A percentile compares a stretch with the other conserved stretches of the same genome.
These are phyloP conservation scores for Ictidomys tridecemlineatus DNA, from an alignment of 2,113 vertebrate genomes.

Conservation along the genomic window DNA sequence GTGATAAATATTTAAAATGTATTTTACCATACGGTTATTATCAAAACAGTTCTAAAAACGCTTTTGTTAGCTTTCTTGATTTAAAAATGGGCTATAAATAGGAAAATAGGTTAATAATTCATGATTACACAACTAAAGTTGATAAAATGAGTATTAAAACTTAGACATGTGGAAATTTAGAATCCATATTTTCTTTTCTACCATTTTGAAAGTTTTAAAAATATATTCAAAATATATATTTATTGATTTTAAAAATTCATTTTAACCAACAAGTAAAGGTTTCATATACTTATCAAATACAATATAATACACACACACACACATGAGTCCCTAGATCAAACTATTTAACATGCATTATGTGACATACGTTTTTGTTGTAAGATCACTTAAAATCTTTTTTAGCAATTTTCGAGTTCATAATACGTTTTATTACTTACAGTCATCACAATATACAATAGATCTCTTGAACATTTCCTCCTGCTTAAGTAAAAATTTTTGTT, in stretches of 20 bases:
- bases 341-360: neutral
- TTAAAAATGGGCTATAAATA: neutral
- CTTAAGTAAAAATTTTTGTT: neutral
- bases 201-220: neutral
- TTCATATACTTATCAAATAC: neutral
- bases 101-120: neutral
- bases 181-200: neutral
- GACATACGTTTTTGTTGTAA: neutral
- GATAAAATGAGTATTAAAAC: neutral
- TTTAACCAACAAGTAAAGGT: neutral
- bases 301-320: neutral
- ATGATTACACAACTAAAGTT: slow-evolving; percentile 22
- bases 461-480: neutral
- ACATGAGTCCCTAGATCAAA: neutral
- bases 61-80: neutral
- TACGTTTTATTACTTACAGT: neutral
- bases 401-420: neutral
- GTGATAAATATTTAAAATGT: neutral
- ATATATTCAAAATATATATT: neutral
- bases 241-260: neutral
- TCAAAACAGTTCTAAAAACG: neutral
- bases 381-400: neutral
- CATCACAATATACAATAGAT: neutral
- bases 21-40: neutral
- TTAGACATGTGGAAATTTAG: neutral